Base-by-base conservation (phyloP, 2,113 vertebrate genomes). In the Chlamydotis undulata region DNA sequence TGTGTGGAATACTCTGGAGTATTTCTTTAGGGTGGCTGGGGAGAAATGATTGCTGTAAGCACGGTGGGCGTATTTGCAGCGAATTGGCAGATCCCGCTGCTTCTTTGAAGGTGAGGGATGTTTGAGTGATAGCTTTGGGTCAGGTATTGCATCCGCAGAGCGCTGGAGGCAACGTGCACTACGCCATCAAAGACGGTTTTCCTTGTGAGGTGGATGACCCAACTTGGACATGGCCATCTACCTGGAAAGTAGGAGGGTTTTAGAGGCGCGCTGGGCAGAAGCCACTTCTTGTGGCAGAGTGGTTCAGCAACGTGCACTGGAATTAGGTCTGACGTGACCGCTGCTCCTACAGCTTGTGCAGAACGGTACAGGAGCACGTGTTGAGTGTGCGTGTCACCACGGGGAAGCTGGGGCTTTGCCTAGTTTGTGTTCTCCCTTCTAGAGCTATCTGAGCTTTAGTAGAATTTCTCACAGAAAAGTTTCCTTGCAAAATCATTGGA, bases 1-100 rank as follows among this genome's bases (percentile, higher is more conserved):
- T 79, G 57, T 24, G 5, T 12, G 43, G 70, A 73, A 28, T 57
- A 11, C 52, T 53, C 6, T 10, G 33, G 21, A 65, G 57, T 2
- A 68, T 39, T 69, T 64, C 4, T 26, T 92, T 77, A 28, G 55
- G 37, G 55, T 29, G 45, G 29, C 41, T 0, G 3, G 16, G 67
- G 68, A 49, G 41, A 19, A 17, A 23, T 26, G 57, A 8, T 49
- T 76, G 71, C 39, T 29, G 0, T 8, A 23, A 43, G 55, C 19
- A 2, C 0, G 0, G 11, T 10, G 28, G n/a, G 67, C 6, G 1
- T 23, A 0, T 79, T n/a, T 19, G 28, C 41, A 69, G 64, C 50
- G 25, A 12, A 1, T 10, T 43, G 73, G 15, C 61, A 78, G 57
- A 49, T 28, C 52, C 56, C 3, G 8, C 2, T 3, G 56, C 56